These are phyloP conservation scores for Bolinopsis microptera DNA, from an alignment of 37 sponge, comb jelly and placozoan species.

Conservation along the genomic window DNA sequence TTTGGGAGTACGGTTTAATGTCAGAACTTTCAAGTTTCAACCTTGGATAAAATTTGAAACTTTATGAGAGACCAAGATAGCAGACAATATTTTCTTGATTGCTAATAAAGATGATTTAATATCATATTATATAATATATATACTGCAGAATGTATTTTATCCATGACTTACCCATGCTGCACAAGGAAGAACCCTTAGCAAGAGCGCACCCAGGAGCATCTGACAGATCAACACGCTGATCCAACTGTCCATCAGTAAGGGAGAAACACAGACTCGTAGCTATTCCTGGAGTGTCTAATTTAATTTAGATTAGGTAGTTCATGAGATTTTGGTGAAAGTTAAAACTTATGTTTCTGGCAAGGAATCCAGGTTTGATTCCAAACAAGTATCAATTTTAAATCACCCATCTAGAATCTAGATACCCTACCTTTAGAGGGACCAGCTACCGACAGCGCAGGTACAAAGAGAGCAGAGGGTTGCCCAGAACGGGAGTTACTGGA, in stretches of 20 bases:
- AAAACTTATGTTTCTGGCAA: no score
- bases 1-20: no score
- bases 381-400: no score
- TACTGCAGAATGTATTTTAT: neutral
- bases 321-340: no score
- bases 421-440: conserved; percentile 62
- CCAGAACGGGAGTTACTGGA: conserved; percentile 44
- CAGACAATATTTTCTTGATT: no score
- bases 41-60: no score
- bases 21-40: no score
- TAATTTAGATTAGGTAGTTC: neutral
- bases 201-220: conserved; percentile 60
- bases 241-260: conserved; percentile 49
- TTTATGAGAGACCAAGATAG: no score
- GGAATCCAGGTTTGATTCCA: no score
- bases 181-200: conserved; percentile 40
- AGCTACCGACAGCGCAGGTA: conserved; percentile 1
- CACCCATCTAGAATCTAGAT: no score
- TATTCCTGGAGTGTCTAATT: conserved; percentile 44
- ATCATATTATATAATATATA: no score
- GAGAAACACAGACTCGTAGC: conserved; percentile 62
- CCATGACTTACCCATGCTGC: conserved; percentile 43
- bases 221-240: conserved; percentile 27
- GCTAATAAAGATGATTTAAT: no score
- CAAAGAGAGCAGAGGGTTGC: conserved; percentile 56